These are phyloP conservation scores for Myathropa florea DNA, from an alignment of 2,888 invertebrate genomes.

Conservation along the genomic window DNA sequence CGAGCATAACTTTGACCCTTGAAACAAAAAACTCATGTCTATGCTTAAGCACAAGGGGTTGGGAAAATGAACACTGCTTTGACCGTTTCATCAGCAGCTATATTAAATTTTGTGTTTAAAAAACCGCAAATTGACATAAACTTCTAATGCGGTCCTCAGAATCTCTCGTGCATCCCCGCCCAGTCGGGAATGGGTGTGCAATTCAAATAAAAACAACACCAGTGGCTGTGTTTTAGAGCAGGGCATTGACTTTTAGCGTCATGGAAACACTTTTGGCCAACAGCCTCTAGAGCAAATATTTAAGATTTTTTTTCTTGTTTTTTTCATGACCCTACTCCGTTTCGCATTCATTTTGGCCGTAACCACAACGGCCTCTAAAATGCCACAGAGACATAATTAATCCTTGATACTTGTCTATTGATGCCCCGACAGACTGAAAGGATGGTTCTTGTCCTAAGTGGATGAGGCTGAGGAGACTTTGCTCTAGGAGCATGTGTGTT, in stretches of 20 bases:
- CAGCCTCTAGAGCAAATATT: conserved; percentile 18
- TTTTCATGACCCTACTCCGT: conserved; percentile 48
- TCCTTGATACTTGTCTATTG: conserved; percentile 60
- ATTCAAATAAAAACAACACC: conserved; percentile 43
- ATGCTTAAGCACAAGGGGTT: too few species aligned
- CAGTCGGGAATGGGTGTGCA: conserved; percentile 27
- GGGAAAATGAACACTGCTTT: conserved; percentile 21
- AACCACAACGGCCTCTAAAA: conserved; percentile 65
- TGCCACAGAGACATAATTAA: conserved; percentile 69
- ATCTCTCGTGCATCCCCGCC: conserved; percentile 14
- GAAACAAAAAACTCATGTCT: too few species aligned
- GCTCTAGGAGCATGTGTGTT: neutral
- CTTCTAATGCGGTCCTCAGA: conserved; percentile 26
- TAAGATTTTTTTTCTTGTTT: neutral
- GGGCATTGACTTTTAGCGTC: conserved; percentile 64
- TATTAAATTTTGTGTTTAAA: conserved; percentile 22
- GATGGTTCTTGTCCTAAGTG: conserved; percentile 14
- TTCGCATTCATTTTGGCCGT: conserved; percentile 32
- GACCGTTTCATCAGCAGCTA: conserved; percentile 10
- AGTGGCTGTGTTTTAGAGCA: conserved; percentile 18
- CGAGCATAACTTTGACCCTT: neutral
- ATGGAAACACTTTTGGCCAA: conserved; percentile 15
- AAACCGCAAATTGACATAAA: conserved; percentile 45
- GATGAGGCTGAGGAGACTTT: conserved; percentile 4
- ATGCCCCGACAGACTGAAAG: conserved; percentile 15